Percentiles rank a stretch among this genome's conserved stretches.
Evolutionary conservation across 2,113 vertebrate species (phyloP).

Genomic region (Ictalurus punctatus): DNA sequence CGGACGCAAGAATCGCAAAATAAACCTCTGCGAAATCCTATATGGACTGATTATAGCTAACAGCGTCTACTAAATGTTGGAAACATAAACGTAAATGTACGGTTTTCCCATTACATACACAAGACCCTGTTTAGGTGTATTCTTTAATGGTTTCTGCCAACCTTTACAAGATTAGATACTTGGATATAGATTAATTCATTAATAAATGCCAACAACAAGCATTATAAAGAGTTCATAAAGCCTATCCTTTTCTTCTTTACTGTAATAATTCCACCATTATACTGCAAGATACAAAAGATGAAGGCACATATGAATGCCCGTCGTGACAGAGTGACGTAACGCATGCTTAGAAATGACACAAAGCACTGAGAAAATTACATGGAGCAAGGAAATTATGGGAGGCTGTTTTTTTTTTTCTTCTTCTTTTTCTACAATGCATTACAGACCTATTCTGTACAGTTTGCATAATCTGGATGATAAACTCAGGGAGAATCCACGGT

Average conservation of each 20-base stretch:
- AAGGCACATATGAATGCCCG: not conserved
- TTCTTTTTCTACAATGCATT: not conserved
- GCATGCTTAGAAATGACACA: not conserved
- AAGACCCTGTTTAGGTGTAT: not conserved
- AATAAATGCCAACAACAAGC: not conserved
- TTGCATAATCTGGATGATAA: conserved; percentile 68
- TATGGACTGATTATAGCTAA: too few relatives aligned
- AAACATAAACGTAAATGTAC: too few relatives aligned
- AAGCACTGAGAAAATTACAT: not conserved
- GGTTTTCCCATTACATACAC: too few relatives aligned
- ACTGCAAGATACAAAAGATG: not conserved
- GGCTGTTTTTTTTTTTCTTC: too few relatives aligned
- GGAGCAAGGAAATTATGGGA: not conserved
- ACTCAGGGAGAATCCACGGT: conserved; percentile 67
- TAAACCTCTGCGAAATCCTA: too few relatives aligned
- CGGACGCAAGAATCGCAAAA: too few relatives aligned
- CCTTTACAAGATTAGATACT: not conserved
- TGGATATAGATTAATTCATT: not conserved
- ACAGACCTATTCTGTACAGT: not conserved
- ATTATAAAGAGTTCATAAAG: not conserved
- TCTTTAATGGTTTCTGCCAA: not conserved
- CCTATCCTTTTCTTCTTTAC: not conserved
- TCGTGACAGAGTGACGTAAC: not conserved
- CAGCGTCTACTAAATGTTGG: too few relatives aligned
- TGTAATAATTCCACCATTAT: not conserved